These are phyloP conservation scores for Brachionus rubens DNA, from an alignment of 1,140 invertebrate species.

Conservation along the genomic window DNA sequence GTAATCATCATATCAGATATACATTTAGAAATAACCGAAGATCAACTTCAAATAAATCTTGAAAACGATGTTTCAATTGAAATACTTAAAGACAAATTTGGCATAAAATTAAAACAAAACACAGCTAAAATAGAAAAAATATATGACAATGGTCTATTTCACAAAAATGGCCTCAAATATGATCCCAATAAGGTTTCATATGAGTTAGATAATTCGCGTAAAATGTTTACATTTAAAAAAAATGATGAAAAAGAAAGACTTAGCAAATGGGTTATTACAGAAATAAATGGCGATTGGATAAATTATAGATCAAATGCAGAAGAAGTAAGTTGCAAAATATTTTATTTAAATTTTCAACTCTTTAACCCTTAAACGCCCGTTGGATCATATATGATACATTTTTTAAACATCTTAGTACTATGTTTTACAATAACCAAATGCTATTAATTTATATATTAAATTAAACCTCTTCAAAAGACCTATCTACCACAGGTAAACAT, in stretches of 20 bases:
- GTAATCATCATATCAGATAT: constrained; percentile 9
- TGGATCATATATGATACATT: too few relatives aligned
- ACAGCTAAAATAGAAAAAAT: constrained; percentile 27
- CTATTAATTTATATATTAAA: too few relatives aligned
- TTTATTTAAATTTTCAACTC: too few relatives aligned
- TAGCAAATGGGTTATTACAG: constrained; percentile 22
- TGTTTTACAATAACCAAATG: too few relatives aligned
- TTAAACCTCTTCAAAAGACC: too few relatives aligned
- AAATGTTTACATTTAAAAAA: constrained; percentile 5
- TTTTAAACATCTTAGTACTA: too few relatives aligned
- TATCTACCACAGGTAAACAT: too few relatives aligned
- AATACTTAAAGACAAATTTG: constrained; percentile 28
- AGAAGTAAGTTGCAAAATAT: neutral
- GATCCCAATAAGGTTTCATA: constrained; percentile 19
- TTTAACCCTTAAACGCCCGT: too few relatives aligned
- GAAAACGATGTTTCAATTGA: constrained; percentile 20
- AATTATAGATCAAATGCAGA: constrained; percentile 25
- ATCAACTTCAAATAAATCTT: constrained; percentile 5
- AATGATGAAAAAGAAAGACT: constrained; percentile 10
- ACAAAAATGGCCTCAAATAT: constrained; percentile 31
- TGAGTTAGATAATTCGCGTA: constrained; percentile 6
- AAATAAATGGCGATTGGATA: constrained; percentile 31
- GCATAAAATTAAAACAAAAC: constrained; percentile 18
- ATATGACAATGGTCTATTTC: neutral
- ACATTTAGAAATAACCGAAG: neutral